phyloP scores from a whole-genome alignment of 1,140 invertebrate genomes.

The Drosophila ambigua region DNA sequence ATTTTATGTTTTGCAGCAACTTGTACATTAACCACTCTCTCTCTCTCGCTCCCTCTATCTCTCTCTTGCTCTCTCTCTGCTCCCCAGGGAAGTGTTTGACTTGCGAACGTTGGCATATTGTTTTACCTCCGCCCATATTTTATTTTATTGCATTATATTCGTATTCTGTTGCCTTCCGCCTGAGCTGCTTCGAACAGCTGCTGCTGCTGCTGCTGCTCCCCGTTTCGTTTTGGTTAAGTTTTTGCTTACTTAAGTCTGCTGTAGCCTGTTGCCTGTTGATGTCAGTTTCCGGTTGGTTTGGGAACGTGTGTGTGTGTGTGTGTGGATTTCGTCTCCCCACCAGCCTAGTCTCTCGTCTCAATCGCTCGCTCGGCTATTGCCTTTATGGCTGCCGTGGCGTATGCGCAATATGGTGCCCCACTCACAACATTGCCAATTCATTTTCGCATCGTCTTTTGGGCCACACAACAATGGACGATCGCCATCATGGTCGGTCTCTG shows the following conservation, averaged over 20 bases:
- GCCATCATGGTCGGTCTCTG: constrained; percentile 9
- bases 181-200: constrained; percentile 13
- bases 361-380: constrained; percentile 27
- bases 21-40: constrained; percentile 21
- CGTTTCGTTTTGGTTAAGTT: constrained; percentile 41
- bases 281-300: not conserved
- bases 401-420: constrained; percentile 63
- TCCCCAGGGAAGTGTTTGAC: constrained; percentile 54
- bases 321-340: too few relatives aligned
- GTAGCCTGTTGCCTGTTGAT: not conserved
- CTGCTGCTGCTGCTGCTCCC: constrained; percentile 6
- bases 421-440: constrained; percentile 59
- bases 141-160: constrained; percentile 58
- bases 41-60: not conserved
- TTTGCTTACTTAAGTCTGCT: constrained; percentile 17
- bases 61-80: constrained; percentile 20
- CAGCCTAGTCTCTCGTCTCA: not conserved
- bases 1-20: constrained; percentile 58
- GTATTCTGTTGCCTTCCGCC: constrained; percentile 48
- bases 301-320: not conserved
- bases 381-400: constrained; percentile 61
- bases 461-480: constrained; percentile 56
- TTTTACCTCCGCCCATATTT: constrained; percentile 64
- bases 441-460: constrained; percentile 62
- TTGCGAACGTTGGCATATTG: constrained; percentile 72